A percentile compares a stretch with the other conserved stretches of the same genome.
phyloP scores from a whole-genome alignment of 1,140 invertebrate species.

The Ceratosolen fusciceps region DNA sequence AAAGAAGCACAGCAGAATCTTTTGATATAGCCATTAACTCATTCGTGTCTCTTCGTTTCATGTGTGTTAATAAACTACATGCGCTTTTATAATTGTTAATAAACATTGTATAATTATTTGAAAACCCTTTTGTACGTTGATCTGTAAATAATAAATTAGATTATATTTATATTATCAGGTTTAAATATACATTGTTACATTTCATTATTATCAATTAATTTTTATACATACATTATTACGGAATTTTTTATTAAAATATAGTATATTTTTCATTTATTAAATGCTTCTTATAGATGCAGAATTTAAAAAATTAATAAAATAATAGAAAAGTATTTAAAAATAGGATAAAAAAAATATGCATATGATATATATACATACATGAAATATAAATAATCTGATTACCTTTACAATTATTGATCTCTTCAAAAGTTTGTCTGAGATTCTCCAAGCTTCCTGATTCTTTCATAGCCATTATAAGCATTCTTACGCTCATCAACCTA shows the following conservation, averaged over 20 bases:
- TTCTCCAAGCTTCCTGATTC: constrained; percentile 21
- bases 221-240: too few relatives aligned
- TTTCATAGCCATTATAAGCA: constrained; percentile 33
- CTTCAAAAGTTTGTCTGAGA: not conserved
- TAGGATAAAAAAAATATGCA: too few relatives aligned
- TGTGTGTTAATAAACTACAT: constrained; percentile 27
- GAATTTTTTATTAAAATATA: too few relatives aligned
- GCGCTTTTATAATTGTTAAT: constrained; percentile 20
- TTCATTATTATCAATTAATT: not conserved
- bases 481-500: not conserved
- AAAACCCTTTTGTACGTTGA: constrained; percentile 22
- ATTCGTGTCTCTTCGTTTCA: not conserved
- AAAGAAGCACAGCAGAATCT: constrained; percentile 31
- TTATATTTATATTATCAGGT: not conserved
- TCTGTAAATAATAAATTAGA: constrained; percentile 3
- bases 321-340: too few relatives aligned
- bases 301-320: too few relatives aligned
- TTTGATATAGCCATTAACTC: not conserved
- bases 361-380: too few relatives aligned
- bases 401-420: constrained; percentile 28
- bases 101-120: not conserved
- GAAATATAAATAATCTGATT: too few relatives aligned
- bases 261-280: too few relatives aligned
- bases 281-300: too few relatives aligned
- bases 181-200: too few relatives aligned